Percentiles rank a stretch among this genome's conserved stretches.
phyloP scores from a whole-genome alignment of 2,797 vertebrate genomes.

The Sciurus vulgaris region DNA sequence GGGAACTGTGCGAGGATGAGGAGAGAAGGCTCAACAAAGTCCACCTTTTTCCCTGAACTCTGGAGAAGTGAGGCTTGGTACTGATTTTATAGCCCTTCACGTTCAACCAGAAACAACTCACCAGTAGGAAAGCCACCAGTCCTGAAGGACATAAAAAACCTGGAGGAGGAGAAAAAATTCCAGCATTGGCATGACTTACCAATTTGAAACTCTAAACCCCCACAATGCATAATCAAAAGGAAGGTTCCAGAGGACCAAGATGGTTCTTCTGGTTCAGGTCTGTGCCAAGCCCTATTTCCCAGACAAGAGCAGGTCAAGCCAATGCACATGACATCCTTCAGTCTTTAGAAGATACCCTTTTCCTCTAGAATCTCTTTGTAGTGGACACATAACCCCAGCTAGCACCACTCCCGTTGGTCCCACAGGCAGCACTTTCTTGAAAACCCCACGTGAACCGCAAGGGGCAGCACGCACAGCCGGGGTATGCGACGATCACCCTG shows the following conservation, averaged over 20 bases:
- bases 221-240: rapidly evolving
- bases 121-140: conserved; percentile 99
- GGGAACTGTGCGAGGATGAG: conserved; percentile 1
- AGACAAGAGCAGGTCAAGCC: not conserved
- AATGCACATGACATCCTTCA: not conserved
- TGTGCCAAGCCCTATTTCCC: not conserved
- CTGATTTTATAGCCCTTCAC: not conserved
- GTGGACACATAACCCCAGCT: rapidly evolving
- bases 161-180: conserved; percentile 78
- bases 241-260: rapidly evolving
- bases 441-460: not conserved
- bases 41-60: not conserved
- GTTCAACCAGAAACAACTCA: conserved; percentile 85
- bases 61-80: not conserved
- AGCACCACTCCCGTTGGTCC: not conserved
- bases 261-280: not conserved
- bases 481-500: not conserved
- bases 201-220: not conserved
- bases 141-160: conserved; percentile 93
- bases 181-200: not conserved
- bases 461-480: not conserved
- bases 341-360: not conserved
- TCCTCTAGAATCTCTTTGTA: not conserved
- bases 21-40: not conserved
- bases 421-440: not conserved